phyloP scores from a whole-genome alignment of 30 jellyfish, hydroid and myxozoan genomes.

The Hydra vulgaris region DNA sequence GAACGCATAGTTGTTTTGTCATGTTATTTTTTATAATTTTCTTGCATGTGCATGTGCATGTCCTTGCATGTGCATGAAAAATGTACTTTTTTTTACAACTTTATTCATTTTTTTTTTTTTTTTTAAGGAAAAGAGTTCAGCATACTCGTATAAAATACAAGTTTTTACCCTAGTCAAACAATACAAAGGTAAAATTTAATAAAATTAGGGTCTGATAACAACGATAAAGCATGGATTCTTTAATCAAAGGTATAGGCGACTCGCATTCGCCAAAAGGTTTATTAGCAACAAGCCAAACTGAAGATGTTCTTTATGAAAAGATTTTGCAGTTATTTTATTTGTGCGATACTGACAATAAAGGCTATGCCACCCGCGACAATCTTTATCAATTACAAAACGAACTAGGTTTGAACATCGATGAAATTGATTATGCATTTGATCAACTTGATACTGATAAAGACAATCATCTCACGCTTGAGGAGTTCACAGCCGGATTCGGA shows the following conservation, averaged over 20 bases:
- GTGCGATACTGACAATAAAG: slow-evolving; percentile 61
- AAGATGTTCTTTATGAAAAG: slow-evolving; percentile 12
- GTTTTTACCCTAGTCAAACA: background rate
- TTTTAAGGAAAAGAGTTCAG: no score
- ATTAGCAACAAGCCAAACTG: background rate
- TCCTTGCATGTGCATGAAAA: no score
- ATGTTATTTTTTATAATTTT: no score
- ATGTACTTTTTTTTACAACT: no score
- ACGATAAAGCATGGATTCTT: background rate
- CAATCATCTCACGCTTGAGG: slow-evolving; percentile 60
- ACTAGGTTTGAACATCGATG: slow-evolving; percentile 54
- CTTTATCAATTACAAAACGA: slow-evolving; percentile 46
- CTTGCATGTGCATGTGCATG: no score
- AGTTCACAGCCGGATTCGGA: slow-evolving; percentile 67
- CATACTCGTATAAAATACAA: background rate
- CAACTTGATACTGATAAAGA: slow-evolving; percentile 64
- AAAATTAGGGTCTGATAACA: background rate
- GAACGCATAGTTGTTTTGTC: no score
- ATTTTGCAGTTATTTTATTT: slow-evolving; percentile 35
- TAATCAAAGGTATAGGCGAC: background rate
- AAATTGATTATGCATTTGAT: slow-evolving; percentile 66
- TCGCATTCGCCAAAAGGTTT: background rate
- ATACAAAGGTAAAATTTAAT: background rate
- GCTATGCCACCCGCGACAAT: slow-evolving; percentile 60
- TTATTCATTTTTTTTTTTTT: no score